phyloP scores from a whole-genome alignment of 2,888 invertebrate species.

The Drosophila conformis region DNA sequence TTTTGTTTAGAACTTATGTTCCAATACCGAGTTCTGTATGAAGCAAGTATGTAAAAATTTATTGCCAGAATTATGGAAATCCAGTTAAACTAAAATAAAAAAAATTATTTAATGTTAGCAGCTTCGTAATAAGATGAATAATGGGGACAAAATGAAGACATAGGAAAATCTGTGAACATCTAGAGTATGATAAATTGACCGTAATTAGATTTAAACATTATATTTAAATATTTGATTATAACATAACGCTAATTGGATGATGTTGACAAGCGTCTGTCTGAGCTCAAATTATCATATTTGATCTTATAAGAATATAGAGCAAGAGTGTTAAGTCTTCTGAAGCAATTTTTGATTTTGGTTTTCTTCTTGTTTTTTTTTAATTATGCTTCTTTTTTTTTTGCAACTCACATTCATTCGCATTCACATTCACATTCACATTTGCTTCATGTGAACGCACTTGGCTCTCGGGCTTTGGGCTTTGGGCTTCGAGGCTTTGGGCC shows the following conservation, averaged over 20 bases:
- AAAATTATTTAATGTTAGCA: rapidly evolving
- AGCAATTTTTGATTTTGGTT: not conserved
- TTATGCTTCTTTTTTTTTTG: conserved; percentile 9
- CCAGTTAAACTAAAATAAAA: not conserved
- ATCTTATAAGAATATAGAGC: not conserved
- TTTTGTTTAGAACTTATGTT: not conserved
- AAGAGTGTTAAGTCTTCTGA: conserved; percentile 2
- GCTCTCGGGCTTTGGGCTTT: conserved; percentile 25
- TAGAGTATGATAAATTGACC: not conserved
- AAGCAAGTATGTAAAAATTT: not conserved
- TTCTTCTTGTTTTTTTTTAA: not conserved
- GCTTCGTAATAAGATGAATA: not conserved
- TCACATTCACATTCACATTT: conserved; percentile 36
- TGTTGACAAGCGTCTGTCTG: not conserved
- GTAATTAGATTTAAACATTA: not conserved
- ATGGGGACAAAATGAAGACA: not conserved
- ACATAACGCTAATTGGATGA: not conserved
- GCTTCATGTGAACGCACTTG: conserved; percentile 58
- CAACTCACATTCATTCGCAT: conserved; percentile 41
- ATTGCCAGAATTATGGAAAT: not conserved
- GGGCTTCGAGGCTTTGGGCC: conserved; percentile 26
- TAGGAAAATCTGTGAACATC: not conserved
- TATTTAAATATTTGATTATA: not conserved
- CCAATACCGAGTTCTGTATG: not conserved
- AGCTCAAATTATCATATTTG: not conserved